A percentile compares a stretch with the other conserved stretches of the same genome.
These are phyloP conservation scores for Brachirus orientalis DNA, from an alignment of 2,113 vertebrate species.

Conservation along the genomic window DNA sequence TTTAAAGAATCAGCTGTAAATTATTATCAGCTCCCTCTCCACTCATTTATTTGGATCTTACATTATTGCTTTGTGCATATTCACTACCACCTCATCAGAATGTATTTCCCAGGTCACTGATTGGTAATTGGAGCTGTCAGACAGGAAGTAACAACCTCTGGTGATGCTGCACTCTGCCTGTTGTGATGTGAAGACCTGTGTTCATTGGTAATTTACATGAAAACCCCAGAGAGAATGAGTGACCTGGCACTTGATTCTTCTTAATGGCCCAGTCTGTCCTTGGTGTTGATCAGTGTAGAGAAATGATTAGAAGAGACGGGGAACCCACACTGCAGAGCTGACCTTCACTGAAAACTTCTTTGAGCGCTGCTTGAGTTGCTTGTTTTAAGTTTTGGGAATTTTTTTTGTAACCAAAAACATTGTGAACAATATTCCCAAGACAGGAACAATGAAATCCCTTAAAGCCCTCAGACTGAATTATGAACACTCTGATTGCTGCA, in stretches of 20 bases:
- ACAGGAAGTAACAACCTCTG: conserved; percentile 46
- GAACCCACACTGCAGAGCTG: not conserved
- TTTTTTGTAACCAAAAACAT: not conserved
- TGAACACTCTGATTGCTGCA: not conserved
- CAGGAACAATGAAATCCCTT: not conserved
- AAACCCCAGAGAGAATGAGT: conserved; percentile 27
- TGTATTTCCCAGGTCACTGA: conserved; percentile 42
- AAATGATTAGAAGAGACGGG: conserved; percentile 29
- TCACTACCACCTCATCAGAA: not conserved
- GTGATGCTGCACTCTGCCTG: conserved; percentile 27
- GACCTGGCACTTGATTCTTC: conserved; percentile 28
- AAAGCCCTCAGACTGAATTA: not conserved
- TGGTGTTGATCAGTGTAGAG: conserved; percentile 32
- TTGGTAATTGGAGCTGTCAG: conserved; percentile 53
- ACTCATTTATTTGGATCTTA: conserved; percentile 4
- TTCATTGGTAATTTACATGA: conserved; percentile 62
- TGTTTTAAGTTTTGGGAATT: not conserved
- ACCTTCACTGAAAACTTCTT: not conserved
- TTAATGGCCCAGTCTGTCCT: conserved; percentile 44
- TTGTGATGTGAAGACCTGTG: conserved; percentile 26
- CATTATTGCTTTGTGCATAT: conserved; percentile 12
- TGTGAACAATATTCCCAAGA: not conserved
- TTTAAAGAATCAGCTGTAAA: too few relatives aligned
- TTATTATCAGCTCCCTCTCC: too few relatives aligned
- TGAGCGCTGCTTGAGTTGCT: too few relatives aligned